Evolutionary conservation across 2,113 vertebrate genomes (phyloP), one percentile per base, ranked within the genome.

Genomic region (Corydoras sp.): DNA sequence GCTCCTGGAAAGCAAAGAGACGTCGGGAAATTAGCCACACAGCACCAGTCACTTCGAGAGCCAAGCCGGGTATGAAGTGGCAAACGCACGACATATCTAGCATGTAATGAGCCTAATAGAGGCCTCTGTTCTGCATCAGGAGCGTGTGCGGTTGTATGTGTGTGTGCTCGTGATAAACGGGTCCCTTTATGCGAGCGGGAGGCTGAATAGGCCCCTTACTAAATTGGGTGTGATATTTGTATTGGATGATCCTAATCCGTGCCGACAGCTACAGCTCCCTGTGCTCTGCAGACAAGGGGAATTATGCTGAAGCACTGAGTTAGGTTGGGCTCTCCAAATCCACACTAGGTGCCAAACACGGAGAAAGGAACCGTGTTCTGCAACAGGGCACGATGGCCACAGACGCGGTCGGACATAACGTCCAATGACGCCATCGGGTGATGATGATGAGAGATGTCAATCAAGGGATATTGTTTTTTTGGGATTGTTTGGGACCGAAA

Each of bases 91-190:
- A 68, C 61, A 69, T 68, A 50, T 54, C 68, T 65, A 58, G 68
- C 62, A 69, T 69, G 31, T 68, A 78, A 76, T 65, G 54, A 65
- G 55, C 43, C 58, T 77, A 72, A 72, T 30, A 43, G 63, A 70
- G 53, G 24, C 51, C 24, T 64, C 62, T 72, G 65, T 75, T 60
- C 64, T 66, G 58, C 72, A 71, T 68, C 58, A 61, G 1, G 55
- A 56, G n/a, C 4, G 10, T 64, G 53, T 48, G 35, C 18, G 15
- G 10, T 24, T 59, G 58, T 9, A 54, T 60, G 30, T 14, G 66
- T 64, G 8, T 15, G 5, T n/a, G 2, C 30, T 71, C 53, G 50
- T 75, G 56, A 65, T 51, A 59, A 65, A 62, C n/a, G 24, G 29
- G 71, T 18, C 59, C 8, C 9, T 9, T 12, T 15, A 48, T 14